Evolutionary conservation across 2,888 invertebrate species (phyloP).

Genomic region (Caenorhabditis sp.): DNA sequence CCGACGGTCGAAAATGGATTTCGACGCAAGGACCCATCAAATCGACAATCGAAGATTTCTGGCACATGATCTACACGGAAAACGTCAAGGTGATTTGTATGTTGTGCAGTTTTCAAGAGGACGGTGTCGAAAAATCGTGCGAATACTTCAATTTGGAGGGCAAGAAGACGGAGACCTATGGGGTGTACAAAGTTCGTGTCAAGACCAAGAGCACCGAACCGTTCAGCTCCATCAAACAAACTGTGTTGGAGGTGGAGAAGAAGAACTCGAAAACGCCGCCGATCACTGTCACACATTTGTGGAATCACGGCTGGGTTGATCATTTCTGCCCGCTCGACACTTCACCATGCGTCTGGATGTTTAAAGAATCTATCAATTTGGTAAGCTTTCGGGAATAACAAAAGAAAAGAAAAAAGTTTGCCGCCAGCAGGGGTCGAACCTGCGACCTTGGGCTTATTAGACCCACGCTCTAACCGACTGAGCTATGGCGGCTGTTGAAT

Average conservation of each 20-base stretch:
- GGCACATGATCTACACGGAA: constrained; percentile 4
- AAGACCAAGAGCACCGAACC: background rate
- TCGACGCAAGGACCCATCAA: constrained; percentile 4
- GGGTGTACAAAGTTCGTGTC: background rate
- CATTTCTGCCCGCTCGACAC: constrained; percentile 6
- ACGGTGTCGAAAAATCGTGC: background rate
- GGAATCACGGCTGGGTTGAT: constrained; percentile 5
- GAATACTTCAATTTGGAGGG: constrained; percentile 8
- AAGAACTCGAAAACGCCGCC: background rate
- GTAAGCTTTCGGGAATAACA: background rate
- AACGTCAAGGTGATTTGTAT: background rate
- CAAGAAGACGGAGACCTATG: background rate
- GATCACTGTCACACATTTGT: background rate
- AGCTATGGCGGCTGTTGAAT: constrained; percentile 53
- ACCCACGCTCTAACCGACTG: constrained; percentile 70
- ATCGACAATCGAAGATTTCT: constrained; percentile 3
- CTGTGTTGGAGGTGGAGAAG: background rate
- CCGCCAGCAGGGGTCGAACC: constrained; percentile 70
- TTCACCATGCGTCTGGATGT: background rate
- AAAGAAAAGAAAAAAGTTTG: constrained; percentile 37
- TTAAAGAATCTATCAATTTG: background rate
- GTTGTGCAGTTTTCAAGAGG: constrained; percentile 2
- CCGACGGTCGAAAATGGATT: constrained; percentile 4
- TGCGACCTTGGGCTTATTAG: constrained; percentile 70
- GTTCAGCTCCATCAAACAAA: background rate